Percentiles rank a stretch among this genome's conserved stretches.
Evolutionary conservation across 2,888 invertebrate genomes (phyloP).

Genomic region (Gymnosoma rotundatum): DNA sequence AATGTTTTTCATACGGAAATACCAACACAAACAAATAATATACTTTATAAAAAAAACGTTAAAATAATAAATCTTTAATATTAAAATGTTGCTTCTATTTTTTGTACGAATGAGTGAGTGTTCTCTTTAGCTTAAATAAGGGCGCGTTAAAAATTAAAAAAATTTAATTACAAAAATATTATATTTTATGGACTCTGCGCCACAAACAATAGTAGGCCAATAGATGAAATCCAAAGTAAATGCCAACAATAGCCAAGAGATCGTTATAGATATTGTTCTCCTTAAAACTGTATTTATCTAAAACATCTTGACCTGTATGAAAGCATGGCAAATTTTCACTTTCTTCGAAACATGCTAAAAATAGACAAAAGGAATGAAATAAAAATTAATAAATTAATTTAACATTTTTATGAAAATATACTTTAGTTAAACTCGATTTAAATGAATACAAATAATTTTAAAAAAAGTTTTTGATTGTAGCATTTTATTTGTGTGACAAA

Average conservation of each 20-base stretch:
- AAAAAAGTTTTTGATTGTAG: too few species aligned
- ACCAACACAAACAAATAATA: slow-evolving; percentile 21
- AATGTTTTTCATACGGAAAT: slow-evolving; percentile 34
- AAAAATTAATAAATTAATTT: too few species aligned
- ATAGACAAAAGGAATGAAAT: slow-evolving; percentile 14
- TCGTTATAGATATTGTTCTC: slow-evolving; percentile 86
- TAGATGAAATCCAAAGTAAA: slow-evolving; percentile 88
- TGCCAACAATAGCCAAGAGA: slow-evolving; percentile 85
- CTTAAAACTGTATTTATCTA: slow-evolving; percentile 88
- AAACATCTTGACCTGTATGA: slow-evolving; percentile 87
- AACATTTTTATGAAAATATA: too few species aligned
- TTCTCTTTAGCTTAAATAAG: neutral
- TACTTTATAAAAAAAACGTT: neutral
- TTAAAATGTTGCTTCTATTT: too few species aligned
- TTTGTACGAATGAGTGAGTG: slow-evolving; percentile 37
- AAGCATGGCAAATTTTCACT: slow-evolving; percentile 87
- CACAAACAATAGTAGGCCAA: slow-evolving; percentile 87
- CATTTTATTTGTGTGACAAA: too few species aligned
- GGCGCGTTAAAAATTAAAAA: too few species aligned
- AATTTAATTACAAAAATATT: slow-evolving; percentile 35
- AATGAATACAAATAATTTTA: too few species aligned
- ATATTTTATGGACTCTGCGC: slow-evolving; percentile 85
- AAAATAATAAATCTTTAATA: neutral
- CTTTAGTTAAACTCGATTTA: too few species aligned
- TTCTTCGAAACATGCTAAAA: slow-evolving; percentile 85